Base-by-base conservation (phyloP, 1,140 invertebrate species). In the Telenomus remus region DNA sequence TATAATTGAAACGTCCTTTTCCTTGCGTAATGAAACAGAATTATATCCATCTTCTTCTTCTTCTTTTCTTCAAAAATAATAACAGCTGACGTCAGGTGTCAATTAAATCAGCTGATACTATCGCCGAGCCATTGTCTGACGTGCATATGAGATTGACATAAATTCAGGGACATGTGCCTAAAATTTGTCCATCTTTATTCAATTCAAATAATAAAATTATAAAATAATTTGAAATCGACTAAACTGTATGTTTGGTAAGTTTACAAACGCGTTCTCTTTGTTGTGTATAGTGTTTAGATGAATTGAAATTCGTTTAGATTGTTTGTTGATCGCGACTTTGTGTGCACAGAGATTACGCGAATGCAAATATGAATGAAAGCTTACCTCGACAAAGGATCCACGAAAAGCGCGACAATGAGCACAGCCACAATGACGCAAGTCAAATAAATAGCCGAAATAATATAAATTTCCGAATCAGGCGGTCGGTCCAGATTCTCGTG, bases 361-460 rank as follows among this genome's bases (percentile, higher is more conserved):
- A 39, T 35, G 43, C 83, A 42, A 63, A 39, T 27, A 39, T n/a
- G 37, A 9, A 39, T 9, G 35, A 3, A 44, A 14, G 53, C 53
- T 88, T 88, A 95, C 91, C 94, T 94, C 64, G 94, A 94, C 0
- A 98, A 90, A 7, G 96, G 94, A 89, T 98, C 97, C 16, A 99
- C 91, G 55, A 98, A 93, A 4, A 97, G 81, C 1, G 93, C 93
- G 43, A 98, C 93, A 74, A 98, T 93, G 19, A 95, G 88, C 0
- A 96, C 93, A 1, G 96, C 96, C 1, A 96, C 87, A 19, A 96
- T 81, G 12, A 97, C 94, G 82, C 95, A 97, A 0, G 91, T 92
- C 14, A 98, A 88, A 85, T 98, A 98, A 73, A 98, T 96, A 55
- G 93, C 92, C 19, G 93, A 93, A 80, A 98, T 94, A 81, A 94